A percentile compares a stretch with the other conserved stretches of the same genome.
phyloP scores from a whole-genome alignment of 2,113 vertebrate genomes.

The Tauraco erythrolophus region DNA sequence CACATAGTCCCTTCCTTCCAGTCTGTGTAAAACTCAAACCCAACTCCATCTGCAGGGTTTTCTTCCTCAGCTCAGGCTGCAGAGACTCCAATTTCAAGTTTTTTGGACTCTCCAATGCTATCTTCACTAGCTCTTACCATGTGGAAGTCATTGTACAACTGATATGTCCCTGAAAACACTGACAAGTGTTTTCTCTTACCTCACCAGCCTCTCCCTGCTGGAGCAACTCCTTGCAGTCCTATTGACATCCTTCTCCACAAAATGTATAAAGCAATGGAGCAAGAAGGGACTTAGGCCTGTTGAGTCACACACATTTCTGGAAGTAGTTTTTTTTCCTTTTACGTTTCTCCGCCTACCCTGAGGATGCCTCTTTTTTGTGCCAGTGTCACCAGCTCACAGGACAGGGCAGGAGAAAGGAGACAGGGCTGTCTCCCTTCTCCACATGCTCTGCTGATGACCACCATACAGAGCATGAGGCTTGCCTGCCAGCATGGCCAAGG shows the following conservation, averaged over 20 bases:
- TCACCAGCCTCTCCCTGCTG: neutral
- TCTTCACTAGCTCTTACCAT: neutral
- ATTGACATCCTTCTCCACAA: neutral
- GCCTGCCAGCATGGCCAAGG: neutral
- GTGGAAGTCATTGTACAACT: neutral
- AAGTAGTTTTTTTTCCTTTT: neutral
- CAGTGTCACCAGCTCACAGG: neutral
- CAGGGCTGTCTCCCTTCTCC: neutral
- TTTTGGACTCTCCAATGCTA: neutral
- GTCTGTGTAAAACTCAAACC: fast-evolving
- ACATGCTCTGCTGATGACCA: neutral
- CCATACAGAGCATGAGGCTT: neutral
- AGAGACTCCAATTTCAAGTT: neutral
- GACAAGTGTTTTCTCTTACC: neutral
- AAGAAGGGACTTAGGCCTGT: neutral
- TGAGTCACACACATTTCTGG: neutral
- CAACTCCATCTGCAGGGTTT: neutral
- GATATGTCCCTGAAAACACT: neutral
- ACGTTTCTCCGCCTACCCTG: neutral
- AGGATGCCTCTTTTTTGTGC: neutral
- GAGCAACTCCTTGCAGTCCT: neutral
- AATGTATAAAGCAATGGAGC: neutral
- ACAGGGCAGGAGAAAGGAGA: neutral
- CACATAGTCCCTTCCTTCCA: neutral
- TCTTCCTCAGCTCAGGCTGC: neutral